These are phyloP conservation scores for Trichonephila clavata DNA, from an alignment of 1,140 invertebrate species.

Conservation along the genomic window DNA sequence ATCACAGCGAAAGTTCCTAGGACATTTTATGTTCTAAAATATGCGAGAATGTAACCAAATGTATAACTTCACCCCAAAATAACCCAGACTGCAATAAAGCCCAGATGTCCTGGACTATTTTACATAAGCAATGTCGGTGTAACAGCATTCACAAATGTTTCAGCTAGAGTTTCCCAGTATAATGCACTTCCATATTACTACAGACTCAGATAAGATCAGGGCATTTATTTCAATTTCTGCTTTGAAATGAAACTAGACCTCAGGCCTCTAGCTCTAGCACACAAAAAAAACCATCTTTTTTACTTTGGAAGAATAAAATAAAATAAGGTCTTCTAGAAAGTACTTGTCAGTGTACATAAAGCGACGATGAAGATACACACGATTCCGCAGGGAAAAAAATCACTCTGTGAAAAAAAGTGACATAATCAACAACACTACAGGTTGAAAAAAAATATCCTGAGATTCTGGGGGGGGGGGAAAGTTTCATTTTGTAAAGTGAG, in stretches of 20 bases:
- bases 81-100: too few relatives aligned
- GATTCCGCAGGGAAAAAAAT: neutral
- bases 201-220: neutral
- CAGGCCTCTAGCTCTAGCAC: neutral
- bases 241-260: neutral
- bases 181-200: neutral
- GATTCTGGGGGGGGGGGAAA: neutral
- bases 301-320: neutral
- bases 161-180: neutral
- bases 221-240: neutral
- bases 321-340: neutral
- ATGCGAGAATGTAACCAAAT: too few relatives aligned
- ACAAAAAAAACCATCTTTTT: neutral
- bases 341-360: neutral
- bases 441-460: neutral
- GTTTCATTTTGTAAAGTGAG: slow-evolving; percentile 61
- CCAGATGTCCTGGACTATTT: too few relatives aligned
- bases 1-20: too few relatives aligned
- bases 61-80: too few relatives aligned
- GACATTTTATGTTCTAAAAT: too few relatives aligned
- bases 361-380: neutral
- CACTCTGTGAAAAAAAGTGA: neutral
- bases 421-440: slow-evolving; percentile 9
- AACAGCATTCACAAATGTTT: neutral
- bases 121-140: too few relatives aligned